Percentiles rank a stretch among this genome's conserved stretches.
Evolutionary conservation across 2,888 invertebrate genomes (phyloP).

Genomic region (Drosophila conformis): DNA sequence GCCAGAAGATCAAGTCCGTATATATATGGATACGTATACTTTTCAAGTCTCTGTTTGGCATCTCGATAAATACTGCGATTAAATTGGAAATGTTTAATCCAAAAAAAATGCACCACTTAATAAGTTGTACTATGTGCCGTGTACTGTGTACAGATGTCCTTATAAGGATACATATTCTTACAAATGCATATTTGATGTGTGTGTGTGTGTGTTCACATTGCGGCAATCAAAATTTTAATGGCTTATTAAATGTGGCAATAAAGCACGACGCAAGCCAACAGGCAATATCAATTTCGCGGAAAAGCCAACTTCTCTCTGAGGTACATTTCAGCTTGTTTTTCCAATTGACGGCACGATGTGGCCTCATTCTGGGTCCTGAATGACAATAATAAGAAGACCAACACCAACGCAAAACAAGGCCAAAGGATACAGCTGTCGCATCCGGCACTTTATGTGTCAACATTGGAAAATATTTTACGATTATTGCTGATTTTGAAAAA

Average conservation of each 20-base stretch:
- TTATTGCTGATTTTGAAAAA: slow-evolving; percentile 48
- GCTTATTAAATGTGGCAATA: slow-evolving; percentile 75
- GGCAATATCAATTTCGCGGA: slow-evolving; percentile 25
- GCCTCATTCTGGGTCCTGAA: neutral
- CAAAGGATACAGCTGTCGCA: slow-evolving; percentile 10
- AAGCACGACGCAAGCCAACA: slow-evolving; percentile 41
- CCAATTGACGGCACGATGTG: slow-evolving; percentile 19
- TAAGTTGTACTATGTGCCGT: neutral
- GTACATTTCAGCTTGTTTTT: slow-evolving; percentile 16
- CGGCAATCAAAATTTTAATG: slow-evolving; percentile 75
- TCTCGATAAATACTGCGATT: neutral
- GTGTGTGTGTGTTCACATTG: slow-evolving; percentile 33
- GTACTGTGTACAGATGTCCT: neutral
- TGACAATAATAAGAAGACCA: neutral
- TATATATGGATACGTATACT: neutral
- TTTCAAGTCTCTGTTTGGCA: too few relatives aligned
- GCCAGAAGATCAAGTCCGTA: neutral
- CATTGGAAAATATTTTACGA: slow-evolving; percentile 43
- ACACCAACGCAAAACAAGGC: neutral
- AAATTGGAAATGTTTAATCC: neutral
- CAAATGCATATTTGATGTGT: slow-evolving; percentile 51
- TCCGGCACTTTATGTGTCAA: slow-evolving; percentile 48
- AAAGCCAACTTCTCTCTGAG: slow-evolving; percentile 13
- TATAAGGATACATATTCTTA: neutral
- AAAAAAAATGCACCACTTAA: neutral